Percentiles rank a stretch among this genome's conserved stretches.
These are phyloP conservation scores for Tylochromis polylepis DNA, from an alignment of 2,113 vertebrate species.

Conservation along the genomic window DNA sequence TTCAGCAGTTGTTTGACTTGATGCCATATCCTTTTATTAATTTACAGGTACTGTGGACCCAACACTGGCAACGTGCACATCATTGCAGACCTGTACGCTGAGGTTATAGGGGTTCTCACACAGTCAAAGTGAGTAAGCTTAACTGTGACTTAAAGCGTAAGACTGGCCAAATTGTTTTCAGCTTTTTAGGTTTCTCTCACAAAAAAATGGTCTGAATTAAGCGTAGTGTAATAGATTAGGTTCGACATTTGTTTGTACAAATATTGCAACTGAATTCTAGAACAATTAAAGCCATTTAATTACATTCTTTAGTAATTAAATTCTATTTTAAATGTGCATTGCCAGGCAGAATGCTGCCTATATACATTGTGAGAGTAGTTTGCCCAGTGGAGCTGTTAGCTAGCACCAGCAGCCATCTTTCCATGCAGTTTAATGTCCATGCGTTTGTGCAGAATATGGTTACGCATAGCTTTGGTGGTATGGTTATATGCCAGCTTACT, in stretches of 20 bases:
- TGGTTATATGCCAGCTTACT: too few relatives aligned
- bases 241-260: not conserved
- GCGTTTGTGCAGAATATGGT: too few relatives aligned
- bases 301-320: not conserved
- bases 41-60: slow-evolving; percentile 91
- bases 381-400: too few relatives aligned
- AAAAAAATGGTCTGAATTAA: not conserved
- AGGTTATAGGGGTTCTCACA: slow-evolving; percentile 96
- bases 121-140: slow-evolving; percentile 87
- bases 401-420: too few relatives aligned
- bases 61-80: slow-evolving; percentile 99
- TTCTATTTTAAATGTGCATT: not conserved
- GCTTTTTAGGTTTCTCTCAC: not conserved
- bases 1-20: not conserved
- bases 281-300: not conserved
- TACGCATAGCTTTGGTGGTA: too few relatives aligned
- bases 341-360: not conserved
- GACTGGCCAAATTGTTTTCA: not conserved
- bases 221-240: not conserved
- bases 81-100: slow-evolving; percentile 96
- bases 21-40: not conserved
- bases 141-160: not conserved
- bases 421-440: too few relatives aligned
- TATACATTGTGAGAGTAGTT: not conserved
- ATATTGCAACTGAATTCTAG: not conserved